These are phyloP conservation scores for Microcaecilia unicolor DNA, from an alignment of 2,797 vertebrate genomes.

Conservation along the genomic window DNA sequence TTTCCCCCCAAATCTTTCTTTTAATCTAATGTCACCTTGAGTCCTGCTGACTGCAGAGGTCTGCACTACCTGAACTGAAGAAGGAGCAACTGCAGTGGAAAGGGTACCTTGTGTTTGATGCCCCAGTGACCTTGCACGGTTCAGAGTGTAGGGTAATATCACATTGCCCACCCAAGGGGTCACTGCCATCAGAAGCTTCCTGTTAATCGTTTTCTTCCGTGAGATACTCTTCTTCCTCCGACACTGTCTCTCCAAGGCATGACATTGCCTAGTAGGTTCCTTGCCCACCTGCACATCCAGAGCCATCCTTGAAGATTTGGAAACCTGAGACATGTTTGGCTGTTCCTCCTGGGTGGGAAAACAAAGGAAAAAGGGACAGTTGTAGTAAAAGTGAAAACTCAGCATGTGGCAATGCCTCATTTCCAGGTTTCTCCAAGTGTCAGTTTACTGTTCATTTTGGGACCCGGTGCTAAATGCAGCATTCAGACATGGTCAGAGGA, in stretches of 20 bases:
- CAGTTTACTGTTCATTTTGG: no score
- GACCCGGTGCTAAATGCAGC: background rate
- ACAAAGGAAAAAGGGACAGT: background rate
- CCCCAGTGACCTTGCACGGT: background rate
- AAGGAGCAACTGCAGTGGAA: background rate
- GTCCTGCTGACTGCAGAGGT: background rate
- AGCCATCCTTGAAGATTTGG: rapidly evolving
- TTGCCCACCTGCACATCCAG: background rate
- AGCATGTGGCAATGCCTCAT: no score
- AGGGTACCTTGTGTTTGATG: slow-evolving; percentile 39
- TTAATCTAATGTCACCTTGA: no score
- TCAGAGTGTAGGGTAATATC: slow-evolving; percentile 30
- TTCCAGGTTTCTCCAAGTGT: no score
- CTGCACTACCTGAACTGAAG: background rate
- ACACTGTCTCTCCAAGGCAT: rapidly evolving
- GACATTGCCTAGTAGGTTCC: background rate
- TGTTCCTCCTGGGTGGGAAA: background rate
- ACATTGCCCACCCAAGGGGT: slow-evolving; percentile 74
- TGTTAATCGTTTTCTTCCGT: slow-evolving; percentile 26
- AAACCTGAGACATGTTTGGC: background rate
- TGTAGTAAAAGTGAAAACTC: no score
- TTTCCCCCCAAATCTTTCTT: no score
- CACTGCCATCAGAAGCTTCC: slow-evolving; percentile 57
- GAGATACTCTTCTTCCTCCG: background rate
- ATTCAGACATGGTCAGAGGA: no score